Evolutionary conservation across 2,113 vertebrate genomes (phyloP), one percentile per base, ranked within the genome.

Genomic region (Erinaceus europaeus): DNA sequence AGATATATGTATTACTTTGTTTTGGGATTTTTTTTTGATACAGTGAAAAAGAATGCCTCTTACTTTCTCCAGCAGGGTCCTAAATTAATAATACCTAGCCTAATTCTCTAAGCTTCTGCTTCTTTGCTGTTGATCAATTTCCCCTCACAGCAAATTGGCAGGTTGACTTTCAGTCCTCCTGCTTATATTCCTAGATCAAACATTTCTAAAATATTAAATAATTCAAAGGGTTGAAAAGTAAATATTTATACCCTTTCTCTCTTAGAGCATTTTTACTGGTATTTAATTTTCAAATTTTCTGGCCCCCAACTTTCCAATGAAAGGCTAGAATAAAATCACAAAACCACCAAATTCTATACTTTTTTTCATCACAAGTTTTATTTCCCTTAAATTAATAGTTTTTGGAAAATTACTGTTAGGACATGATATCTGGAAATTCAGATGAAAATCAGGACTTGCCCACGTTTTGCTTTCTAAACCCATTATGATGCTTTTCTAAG

Each of bases 201-300:
- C 89, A 85, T 85, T 90, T 89, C 94, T 91, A 61, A 91, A 90
- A 75, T 84, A 69, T 93, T 94, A 79, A 93, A 91, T 94, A 93
- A 94, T 94, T 92, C 92, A 95, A 71, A 42, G 69, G 23, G 83
- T 76, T 81, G 61, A 87, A 92, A 94, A 94, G 92, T 91, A 94
- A 96, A 91, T 91, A 90, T 94, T 93, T 92, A 90, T 68, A 72
- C 46, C 74, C 32, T 90, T 75, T 78, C 82, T 91, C 79, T 86
- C 59, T 78, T 82, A n/a, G 75, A 64, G 67, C 85, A 75, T 71
- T 92, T 92, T 91, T 68, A 92, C 93, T 90, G 80, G 73, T 84
- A 38, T 89, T 92, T 92, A 85, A 85, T 92, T 89, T 94, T 57
- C 74, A 93, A 77, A 89, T 85, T 93, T 79, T 73, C 53, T 55